A percentile compares a stretch with the other conserved stretches of the same genome.
phyloP scores from a whole-genome alignment of 2,113 vertebrate genomes.

The Oreochromis tanganicae region DNA sequence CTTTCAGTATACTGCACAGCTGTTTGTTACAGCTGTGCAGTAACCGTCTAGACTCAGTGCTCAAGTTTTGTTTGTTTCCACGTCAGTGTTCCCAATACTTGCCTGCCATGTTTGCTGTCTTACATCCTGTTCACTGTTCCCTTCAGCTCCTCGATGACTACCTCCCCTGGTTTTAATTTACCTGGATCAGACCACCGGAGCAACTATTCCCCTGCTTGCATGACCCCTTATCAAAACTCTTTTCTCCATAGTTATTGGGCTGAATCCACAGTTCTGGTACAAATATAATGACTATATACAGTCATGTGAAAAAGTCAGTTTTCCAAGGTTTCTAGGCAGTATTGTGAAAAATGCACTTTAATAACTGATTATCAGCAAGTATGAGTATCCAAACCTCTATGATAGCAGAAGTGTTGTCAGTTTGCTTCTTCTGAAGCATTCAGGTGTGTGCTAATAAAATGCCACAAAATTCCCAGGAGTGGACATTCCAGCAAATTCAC shows the following conservation, averaged over 20 bases:
- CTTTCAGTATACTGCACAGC: neutral
- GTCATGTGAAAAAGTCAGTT: neutral
- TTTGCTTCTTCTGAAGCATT: neutral
- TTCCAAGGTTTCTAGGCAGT: neutral
- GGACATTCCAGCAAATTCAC: neutral
- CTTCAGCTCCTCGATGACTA: too few relatives aligned
- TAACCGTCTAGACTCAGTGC: neutral
- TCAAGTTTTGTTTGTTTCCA: neutral
- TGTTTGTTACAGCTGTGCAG: neutral
- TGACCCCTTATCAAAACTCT: neutral
- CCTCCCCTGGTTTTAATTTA: neutral
- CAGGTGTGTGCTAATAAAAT: neutral
- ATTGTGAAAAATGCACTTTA: neutral
- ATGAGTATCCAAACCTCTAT: neutral
- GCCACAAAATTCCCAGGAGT: neutral
- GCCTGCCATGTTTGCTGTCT: neutral
- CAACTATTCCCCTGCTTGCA: neutral
- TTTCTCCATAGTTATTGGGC: neutral
- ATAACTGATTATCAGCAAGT: neutral
- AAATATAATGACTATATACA: neutral
- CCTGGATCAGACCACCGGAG: neutral
- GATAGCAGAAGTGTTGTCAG: neutral
- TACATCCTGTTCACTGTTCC: neutral
- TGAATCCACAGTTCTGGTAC: neutral
- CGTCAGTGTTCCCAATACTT: neutral